These are phyloP conservation scores for Rattus rattus DNA, from an alignment of 2,113 vertebrate genomes.

Conservation along the genomic window DNA sequence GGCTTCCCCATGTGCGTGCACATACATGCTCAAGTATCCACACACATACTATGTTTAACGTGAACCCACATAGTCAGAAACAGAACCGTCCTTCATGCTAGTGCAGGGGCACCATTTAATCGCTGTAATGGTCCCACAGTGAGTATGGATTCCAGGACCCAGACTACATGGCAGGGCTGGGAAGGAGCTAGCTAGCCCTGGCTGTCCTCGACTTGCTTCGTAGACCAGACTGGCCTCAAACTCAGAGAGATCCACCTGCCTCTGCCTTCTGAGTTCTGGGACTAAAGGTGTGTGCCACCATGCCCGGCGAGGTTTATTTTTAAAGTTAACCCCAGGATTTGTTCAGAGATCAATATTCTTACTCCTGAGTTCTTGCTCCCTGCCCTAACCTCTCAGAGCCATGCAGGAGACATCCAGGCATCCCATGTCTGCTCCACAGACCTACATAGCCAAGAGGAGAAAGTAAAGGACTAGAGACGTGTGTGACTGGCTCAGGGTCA, in stretches of 20 bases:
- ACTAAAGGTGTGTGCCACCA: not conserved
- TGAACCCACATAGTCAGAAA: no score
- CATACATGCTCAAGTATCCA: not conserved
- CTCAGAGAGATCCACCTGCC: not conserved
- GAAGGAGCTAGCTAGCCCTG: not conserved
- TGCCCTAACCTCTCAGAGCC: not conserved
- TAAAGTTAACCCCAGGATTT: conserved; percentile 54
- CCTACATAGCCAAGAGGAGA: not conserved
- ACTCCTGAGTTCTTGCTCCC: not conserved
- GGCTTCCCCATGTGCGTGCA: not conserved
- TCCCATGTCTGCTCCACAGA: not conserved
- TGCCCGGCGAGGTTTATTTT: not conserved
- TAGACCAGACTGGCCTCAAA: not conserved
- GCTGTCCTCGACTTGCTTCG: not conserved
- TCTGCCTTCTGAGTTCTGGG: not conserved
- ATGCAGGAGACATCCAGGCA: not conserved
- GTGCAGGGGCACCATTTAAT: no score
- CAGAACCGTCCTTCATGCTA: not conserved
- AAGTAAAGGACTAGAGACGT: not conserved
- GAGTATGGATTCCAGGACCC: not conserved
- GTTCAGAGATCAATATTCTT: not conserved
- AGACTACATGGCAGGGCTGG: not conserved
- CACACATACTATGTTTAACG: not conserved
- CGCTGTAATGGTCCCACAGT: not conserved
- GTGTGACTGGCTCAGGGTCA: not conserved